Evolutionary conservation across 2,888 invertebrate genomes (phyloP).

Genomic region (Idaea dimidiata): DNA sequence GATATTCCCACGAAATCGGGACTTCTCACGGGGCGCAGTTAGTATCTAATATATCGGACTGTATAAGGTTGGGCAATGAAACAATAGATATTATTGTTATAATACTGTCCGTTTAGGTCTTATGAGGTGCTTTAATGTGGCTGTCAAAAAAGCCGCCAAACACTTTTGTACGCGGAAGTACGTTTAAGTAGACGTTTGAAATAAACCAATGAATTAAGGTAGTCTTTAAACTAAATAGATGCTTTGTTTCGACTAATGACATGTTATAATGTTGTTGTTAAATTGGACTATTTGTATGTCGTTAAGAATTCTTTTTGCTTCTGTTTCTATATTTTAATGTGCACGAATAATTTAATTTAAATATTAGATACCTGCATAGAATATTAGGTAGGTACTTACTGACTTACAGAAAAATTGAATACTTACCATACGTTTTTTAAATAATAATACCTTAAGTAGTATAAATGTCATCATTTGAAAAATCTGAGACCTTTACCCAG

Average conservation of each 20-base stretch:
- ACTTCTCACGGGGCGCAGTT: no score
- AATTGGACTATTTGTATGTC: not conserved
- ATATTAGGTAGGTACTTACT: not conserved
- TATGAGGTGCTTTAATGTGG: not conserved
- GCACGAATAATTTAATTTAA: not conserved
- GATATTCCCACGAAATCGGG: no score
- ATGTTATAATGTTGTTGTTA: constrained; percentile 11
- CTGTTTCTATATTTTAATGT: not conserved
- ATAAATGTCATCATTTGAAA: no score
- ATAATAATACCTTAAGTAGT: no score
- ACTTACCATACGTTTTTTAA: no score
- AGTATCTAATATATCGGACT: not conserved
- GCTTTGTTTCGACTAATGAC: not conserved
- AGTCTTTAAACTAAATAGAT: not conserved
- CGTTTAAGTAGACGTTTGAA: not conserved
- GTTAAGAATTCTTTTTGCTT: not conserved
- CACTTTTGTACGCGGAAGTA: not conserved
- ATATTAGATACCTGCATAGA: not conserved
- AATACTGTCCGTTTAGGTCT: not conserved
- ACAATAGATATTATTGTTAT: not conserved
- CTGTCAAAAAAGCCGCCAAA: not conserved
- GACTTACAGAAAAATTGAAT: no score
- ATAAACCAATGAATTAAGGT: not conserved
- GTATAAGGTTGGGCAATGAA: not conserved
- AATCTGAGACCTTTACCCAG: no score